Conservation (phyloP, 2,797 vertebrate genomes). For the Bovichtus diacanthus region DNA sequence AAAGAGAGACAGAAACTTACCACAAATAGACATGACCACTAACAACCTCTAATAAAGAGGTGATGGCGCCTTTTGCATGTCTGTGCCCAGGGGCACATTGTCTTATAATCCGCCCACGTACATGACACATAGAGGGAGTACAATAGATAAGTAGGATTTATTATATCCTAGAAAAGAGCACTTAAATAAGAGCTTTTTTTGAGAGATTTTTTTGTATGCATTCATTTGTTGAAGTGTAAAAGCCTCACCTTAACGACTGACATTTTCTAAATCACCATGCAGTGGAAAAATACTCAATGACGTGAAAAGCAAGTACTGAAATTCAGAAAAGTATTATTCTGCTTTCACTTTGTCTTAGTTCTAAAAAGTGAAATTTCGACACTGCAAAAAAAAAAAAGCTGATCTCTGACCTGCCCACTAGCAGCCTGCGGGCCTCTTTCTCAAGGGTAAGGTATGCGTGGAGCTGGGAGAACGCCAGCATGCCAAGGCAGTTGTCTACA, state of each 20-base stretch:
- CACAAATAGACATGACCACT: too few species aligned
- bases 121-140: not conserved
- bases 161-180: not conserved
- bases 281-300: not conserved
- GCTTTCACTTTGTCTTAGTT: conserved; percentile 2
- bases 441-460: conserved; percentile 85
- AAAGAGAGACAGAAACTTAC: too few species aligned
- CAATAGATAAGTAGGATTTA: not conserved
- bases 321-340: not conserved
- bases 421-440: conserved; percentile 86
- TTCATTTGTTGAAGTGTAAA: not conserved
- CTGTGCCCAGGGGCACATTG: too few species aligned
- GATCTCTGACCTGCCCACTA: conserved; percentile 50
- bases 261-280: not conserved
- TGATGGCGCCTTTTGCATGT: too few species aligned
- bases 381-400: not conserved
- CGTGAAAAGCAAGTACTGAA: not conserved
- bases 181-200: not conserved
- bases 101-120: too few species aligned
- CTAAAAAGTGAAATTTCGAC: not conserved
- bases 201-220: not conserved
- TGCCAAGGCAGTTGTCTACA: conserved; percentile 87
- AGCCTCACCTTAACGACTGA: not conserved
- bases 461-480: conserved; percentile 86
- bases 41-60: too few species aligned